A percentile compares a stretch with the other conserved stretches of the same genome.
Conservation (phyloP, 2,113 vertebrate species). For the Arenaria interpres region DNA sequence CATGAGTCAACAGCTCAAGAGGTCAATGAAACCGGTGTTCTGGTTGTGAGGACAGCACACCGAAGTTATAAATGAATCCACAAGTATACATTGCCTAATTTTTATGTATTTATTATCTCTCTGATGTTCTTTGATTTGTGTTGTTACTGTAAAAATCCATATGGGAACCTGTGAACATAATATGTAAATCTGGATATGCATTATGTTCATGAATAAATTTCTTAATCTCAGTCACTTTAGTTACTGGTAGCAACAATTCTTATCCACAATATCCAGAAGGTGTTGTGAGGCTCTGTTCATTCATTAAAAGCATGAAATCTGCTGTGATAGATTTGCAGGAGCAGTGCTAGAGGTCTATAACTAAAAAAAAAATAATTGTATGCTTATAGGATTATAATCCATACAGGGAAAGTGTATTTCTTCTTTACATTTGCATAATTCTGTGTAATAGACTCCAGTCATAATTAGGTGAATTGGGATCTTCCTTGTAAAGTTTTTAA, state of each 20-base stretch:
- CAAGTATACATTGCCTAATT: background rate
- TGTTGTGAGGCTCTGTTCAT: slow-evolving; percentile 19
- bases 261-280: slow-evolving; percentile 5
- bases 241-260: background rate
- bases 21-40: background rate
- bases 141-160: background rate
- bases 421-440: background rate
- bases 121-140: background rate
- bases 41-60: background rate
- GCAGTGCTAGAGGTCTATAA: background rate
- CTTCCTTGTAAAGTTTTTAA: background rate
- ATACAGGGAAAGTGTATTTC: background rate
- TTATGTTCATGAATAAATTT: background rate
- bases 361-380: background rate
- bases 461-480: background rate
- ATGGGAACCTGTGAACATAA: background rate
- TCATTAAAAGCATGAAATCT: slow-evolving; percentile 42
- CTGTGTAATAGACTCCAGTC: background rate
- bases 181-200: background rate
- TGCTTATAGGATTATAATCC: background rate
- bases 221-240: background rate
- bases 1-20: background rate
- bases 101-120: background rate
- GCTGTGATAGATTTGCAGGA: slow-evolving; percentile 1
- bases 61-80: background rate